These are phyloP conservation scores for Trematomus loennbergii DNA, from an alignment of 2,113 vertebrate species.

Conservation along the genomic window DNA sequence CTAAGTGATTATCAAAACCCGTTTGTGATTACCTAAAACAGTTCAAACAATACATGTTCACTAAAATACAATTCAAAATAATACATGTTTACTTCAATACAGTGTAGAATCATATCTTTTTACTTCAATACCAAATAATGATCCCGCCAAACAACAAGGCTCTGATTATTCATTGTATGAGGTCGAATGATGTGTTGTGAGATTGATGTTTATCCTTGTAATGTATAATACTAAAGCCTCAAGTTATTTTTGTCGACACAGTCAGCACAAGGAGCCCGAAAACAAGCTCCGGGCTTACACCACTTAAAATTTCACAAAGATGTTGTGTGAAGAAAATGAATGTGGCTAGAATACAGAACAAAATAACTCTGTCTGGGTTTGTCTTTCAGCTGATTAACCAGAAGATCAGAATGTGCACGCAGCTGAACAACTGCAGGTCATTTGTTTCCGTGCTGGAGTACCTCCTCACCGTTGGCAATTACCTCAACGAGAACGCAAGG, in stretches of 20 bases:
- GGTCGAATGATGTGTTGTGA: conserved; percentile 52
- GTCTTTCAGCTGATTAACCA: conserved; percentile 89
- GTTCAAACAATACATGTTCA: too few relatives aligned
- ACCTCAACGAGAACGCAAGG: conserved; percentile 86
- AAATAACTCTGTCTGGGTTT: conserved; percentile 75
- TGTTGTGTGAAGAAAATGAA: conserved; percentile 25
- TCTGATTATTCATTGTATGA: conserved; percentile 45
- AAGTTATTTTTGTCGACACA: conserved; percentile 37
- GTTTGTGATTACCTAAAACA: too few relatives aligned
- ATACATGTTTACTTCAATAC: too few relatives aligned
- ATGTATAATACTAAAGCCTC: conserved; percentile 37
- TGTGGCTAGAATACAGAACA: conserved; percentile 31
- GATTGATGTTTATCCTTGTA: conserved; percentile 28
- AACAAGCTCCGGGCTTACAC: conserved; percentile 15
- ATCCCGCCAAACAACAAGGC: conserved; percentile 44
- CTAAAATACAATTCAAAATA: too few relatives aligned
- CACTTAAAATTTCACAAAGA: conserved; percentile 22
- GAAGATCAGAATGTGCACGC: conserved; percentile 86
- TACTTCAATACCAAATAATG: conserved; percentile 58
- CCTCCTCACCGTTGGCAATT: conserved; percentile 87
- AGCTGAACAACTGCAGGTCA: conserved; percentile 83
- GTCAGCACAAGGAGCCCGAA: not conserved
- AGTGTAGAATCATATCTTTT: too few relatives aligned
- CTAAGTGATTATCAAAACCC: too few relatives aligned
- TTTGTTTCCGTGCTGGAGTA: conserved; percentile 86